Evolutionary conservation across 2,888 invertebrate species (phyloP), one percentile per base, ranked within the genome.

Genomic region (Lithosia quadra): DNA sequence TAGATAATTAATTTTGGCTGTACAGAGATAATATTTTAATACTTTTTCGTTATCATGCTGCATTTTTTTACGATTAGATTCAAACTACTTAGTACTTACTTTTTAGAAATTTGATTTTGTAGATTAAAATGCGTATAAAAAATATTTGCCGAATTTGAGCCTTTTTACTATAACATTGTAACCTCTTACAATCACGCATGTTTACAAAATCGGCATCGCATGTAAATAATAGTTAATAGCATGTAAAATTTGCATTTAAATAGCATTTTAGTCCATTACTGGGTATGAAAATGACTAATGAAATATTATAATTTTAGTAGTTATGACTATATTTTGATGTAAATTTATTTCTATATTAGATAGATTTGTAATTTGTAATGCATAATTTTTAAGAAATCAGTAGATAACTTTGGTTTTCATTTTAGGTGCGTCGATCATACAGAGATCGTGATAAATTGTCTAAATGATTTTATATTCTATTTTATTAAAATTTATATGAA

Each of bases 261-360:
- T 53, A 49, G 24, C 63, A 55, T 63, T 58, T n/a, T 53, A 24
- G 36, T 73, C 71, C 77, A 74, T 73, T 73, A 72, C 74, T 79
- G 74, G 71, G 69, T 74, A 62, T 71, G 13, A 58, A 28, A 67
- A 63, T 34, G 55, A 57, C 9, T 58, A 10, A 58, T 53, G 4
- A 59, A 63, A 24, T 59, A 53, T 58, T 58, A 63, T 36, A 68
- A 63, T 63, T 63, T 36, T 34, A 58, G 36, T 53, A 24, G 43
- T 43, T 68, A 59, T 53, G 62, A 56, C 65, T 34, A 56, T 61
- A 67, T 64, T 73, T 69, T 36, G 24, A 61, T 18, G 18, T 39
- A 21, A 22, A 28, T 22, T 24, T 15, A 8, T n/a, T 28, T 56
- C 11, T 55, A 8, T 39, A 21, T 34, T 33, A 36, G 18, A 33